These are phyloP conservation scores for Bubo bubo DNA, from an alignment of 2,113 vertebrate species.

Conservation along the genomic window DNA sequence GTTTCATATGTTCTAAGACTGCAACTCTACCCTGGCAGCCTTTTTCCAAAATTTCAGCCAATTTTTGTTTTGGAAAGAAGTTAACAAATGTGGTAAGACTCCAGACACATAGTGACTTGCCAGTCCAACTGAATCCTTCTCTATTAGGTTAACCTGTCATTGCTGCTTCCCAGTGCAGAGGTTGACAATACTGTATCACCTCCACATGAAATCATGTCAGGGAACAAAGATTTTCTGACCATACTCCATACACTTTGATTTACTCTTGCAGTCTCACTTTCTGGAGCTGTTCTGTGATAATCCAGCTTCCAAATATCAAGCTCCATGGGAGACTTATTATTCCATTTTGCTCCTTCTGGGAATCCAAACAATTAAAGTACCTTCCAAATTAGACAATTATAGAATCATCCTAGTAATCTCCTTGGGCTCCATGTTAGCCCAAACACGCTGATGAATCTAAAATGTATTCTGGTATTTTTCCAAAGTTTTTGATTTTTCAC, in stretches of 20 bases:
- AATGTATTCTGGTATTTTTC: not conserved
- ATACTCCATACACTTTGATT: not conserved
- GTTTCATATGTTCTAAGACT: not conserved
- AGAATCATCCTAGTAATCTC: not conserved
- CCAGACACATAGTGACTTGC: not conserved
- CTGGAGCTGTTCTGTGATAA: not conserved
- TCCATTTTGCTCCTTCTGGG: not conserved
- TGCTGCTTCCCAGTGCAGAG: not conserved
- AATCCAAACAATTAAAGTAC: not conserved
- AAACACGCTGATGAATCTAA: not conserved
- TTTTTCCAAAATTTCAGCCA: not conserved
- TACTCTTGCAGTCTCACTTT: not conserved
- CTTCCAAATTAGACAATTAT: not conserved
- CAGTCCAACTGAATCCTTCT: not conserved
- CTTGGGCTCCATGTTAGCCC: not conserved
- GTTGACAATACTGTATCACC: not conserved
- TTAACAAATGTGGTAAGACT: not conserved
- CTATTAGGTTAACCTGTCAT: not conserved
- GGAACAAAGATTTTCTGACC: not conserved
- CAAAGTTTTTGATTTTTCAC: not conserved
- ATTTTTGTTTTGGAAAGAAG: not conserved
- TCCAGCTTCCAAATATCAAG: not conserved
- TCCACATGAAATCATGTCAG: not conserved
- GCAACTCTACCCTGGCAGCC: not conserved
- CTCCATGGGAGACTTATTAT: not conserved